Conservation (phyloP, 2,797 vertebrate species). For the Otolemur crassicaudatus region DNA sequence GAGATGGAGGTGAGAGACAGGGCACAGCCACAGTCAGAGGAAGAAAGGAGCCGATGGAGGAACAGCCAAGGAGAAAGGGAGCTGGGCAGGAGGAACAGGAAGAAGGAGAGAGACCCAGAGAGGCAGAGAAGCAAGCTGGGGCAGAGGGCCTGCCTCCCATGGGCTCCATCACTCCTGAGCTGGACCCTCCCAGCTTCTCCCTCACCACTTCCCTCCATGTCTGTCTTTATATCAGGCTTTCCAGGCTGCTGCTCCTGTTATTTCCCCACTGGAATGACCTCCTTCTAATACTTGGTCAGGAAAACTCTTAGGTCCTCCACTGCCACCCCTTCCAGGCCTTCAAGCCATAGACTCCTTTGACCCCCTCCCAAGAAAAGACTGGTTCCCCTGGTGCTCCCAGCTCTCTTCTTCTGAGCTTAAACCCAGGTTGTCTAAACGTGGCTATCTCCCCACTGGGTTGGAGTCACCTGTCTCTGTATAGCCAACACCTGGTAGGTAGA, state of each 20-base stretch:
- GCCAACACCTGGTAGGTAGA: not conserved
- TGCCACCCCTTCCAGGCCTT: not conserved
- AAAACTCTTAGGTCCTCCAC: no score
- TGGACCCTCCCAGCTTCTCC: accelerated
- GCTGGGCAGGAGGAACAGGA: not conserved
- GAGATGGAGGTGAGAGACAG: not conserved
- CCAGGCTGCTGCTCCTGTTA: not conserved
- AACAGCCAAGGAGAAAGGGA: not conserved
- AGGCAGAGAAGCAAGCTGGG: not conserved
- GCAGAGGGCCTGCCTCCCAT: not conserved
- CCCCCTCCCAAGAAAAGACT: not conserved
- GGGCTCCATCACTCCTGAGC: accelerated
- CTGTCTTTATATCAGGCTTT: not conserved
- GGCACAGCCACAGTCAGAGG: not conserved
- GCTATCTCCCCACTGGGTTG: not conserved
- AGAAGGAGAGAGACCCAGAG: not conserved
- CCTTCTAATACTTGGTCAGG: not conserved
- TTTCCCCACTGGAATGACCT: not conserved
- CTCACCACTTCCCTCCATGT: not conserved
- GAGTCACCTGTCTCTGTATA: not conserved
- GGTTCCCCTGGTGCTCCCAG: not conserved
- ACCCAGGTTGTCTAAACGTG: not conserved
- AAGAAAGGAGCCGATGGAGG: not conserved
- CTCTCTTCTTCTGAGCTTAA: not conserved
- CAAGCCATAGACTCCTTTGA: not conserved